Base-by-base conservation (phyloP, 1,140 invertebrate genomes). In the Eurosta solidaginis region DNA sequence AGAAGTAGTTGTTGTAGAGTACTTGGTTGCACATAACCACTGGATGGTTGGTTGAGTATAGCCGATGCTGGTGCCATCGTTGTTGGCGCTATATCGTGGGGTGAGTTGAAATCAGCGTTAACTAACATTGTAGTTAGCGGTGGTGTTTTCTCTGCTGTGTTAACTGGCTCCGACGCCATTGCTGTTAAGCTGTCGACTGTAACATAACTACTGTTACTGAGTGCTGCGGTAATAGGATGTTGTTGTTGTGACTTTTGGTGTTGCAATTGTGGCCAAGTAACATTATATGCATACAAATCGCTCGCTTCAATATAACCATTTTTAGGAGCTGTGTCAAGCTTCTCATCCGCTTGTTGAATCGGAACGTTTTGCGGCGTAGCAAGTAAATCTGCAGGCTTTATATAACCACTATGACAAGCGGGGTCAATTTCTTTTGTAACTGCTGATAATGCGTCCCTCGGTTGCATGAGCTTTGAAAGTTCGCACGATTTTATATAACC, bases 1-100 rank as follows among this genome's bases (percentile, higher is more conserved):
- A 47, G 45, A 68, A 78, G 54, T 7, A 78, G 20, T 36, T 54
- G 22, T 29, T 78, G 78, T 29, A 78, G 63, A 45, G 59, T 52
- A 49, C 54, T 50, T 59, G 73, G 73, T 20, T 75, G 27, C 6
- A 78, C 78, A 50, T 78, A 78, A 4, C 50, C 74, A 10, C 59
- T 68, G 17, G n/a, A 40, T 29, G 42, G 27, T 27, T 42, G 74
- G 44, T 12, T 50, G 47, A 10, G 40, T 20, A 20, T 12, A n/a
- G 25, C 27, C 10, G 49, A 10, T 33, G 49, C 2, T 22, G 44
- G n/a, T 5, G n/a, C n/a, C n/a, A n/a, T n/a, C n/a, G n/a, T n/a
- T n/a, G 47, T n/a, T 27, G 7, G 27, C 47, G 44, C 54, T 50
- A 2, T 40, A 22, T 27, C 44, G 20, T 49, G n/a, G 29, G 49